Evolutionary conservation across 2,888 invertebrate genomes (phyloP).

Genomic region (Coenonympha glycerion): DNA sequence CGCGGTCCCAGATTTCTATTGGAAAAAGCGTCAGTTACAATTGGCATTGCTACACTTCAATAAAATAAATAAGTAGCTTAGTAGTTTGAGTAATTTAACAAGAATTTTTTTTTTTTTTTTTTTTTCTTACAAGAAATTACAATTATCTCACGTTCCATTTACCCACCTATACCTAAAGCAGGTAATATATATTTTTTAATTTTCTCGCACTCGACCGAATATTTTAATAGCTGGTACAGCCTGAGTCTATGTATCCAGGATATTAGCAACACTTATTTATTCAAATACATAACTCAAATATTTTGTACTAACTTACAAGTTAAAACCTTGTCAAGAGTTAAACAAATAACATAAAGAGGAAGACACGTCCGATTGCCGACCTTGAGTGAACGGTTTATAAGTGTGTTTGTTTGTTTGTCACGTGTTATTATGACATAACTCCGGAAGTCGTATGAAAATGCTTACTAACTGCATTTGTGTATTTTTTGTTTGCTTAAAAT

Average conservation of each 20-base stretch:
- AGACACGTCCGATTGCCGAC: slow-evolving; percentile 18
- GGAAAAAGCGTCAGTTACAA: background rate
- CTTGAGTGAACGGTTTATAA: slow-evolving; percentile 19
- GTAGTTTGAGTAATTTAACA: background rate
- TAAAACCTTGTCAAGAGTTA: slow-evolving; percentile 2
- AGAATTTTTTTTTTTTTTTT: no score
- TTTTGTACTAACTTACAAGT: background rate
- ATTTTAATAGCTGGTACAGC: no score
- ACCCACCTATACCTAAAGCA: no score
- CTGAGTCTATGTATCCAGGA: background rate
- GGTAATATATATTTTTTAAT: no score
- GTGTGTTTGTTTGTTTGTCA: slow-evolving; percentile 15
- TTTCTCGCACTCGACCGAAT: no score
- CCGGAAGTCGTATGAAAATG: background rate
- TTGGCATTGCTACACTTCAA: background rate
- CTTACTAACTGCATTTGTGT: background rate
- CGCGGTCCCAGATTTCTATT: background rate
- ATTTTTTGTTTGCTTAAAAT: no score
- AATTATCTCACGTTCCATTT: background rate
- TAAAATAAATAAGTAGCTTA: background rate
- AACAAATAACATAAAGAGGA: slow-evolving; percentile 13
- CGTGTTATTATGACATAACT: slow-evolving; percentile 14
- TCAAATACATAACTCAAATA: slow-evolving; percentile 3
- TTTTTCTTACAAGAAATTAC: no score
- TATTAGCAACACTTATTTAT: background rate